Base-by-base conservation (phyloP, 2,888 invertebrate genomes). In the Mesochorus sp. region DNA sequence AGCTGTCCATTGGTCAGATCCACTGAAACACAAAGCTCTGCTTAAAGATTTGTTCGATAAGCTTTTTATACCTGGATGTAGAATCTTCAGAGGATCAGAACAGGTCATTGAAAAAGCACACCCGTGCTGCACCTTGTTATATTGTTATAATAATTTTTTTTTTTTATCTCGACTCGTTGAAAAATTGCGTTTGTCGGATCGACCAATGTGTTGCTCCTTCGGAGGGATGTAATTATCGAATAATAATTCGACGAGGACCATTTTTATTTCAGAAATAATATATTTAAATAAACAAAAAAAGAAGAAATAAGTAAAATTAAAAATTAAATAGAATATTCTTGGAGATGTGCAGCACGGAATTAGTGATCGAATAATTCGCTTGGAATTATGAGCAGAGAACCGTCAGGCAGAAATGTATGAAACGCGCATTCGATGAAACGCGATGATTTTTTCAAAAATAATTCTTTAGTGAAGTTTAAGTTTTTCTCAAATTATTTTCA, bases 1-100 rank as follows among this genome's bases (percentile, higher is more conserved):
- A 97, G 95, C 94, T 97, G 97, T 92, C 97, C 97, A 93, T 97
- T 97, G 94, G 96, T 96, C 93, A 97, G 95, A 94, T 97, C 97
- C 95, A 97, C 97, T 97, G 95, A 92, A 95, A 94, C 93, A 94
- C 92, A 94, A 93, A 93, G 93, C 86, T 93, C 91, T 91, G 91
- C 92, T 94, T 81, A 92, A 93, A 93, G 93, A 92, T 91, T 92
- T 91, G 51, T 91, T 91, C 92, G 59, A 37, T 10, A 74, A 57
- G 61, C 55, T 78, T 74, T 51, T 64, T 62, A 51, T 74, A 75
- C 64, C 57, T 51, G 68, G 68, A 62, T 74, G 26, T 62, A 74
- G 72, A 74, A 53, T 51, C 55, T 37, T 70, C 21, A 14, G 34
- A 62, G 44, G 61, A 47, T 14, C 66, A 34, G 62, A 61, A 59